Conservation (phyloP, 2,797 vertebrate species). For the Lutjanus argentimaculatus region DNA sequence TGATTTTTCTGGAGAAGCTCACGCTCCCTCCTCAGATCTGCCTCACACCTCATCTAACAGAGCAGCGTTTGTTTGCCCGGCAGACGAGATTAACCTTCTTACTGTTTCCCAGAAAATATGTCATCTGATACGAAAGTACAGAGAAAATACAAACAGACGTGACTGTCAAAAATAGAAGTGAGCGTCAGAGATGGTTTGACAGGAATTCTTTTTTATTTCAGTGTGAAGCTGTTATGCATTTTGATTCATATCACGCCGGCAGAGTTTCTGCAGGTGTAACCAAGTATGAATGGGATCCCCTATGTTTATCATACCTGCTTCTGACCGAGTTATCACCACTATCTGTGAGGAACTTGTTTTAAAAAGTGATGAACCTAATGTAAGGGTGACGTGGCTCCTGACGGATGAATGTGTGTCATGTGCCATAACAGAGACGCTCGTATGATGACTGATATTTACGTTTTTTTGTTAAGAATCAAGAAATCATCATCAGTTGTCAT, state of each 20-base stretch:
- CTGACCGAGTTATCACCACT: not conserved
- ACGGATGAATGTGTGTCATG: not conserved
- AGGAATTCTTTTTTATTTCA: not conserved
- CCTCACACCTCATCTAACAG: slow-evolving; percentile 34
- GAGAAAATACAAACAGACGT: slow-evolving; percentile 7
- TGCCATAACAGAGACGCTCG: not conserved
- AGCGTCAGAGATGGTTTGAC: not conserved
- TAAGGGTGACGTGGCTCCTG: not conserved
- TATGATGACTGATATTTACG: too few species aligned
- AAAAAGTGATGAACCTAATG: not conserved
- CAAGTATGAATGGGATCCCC: slow-evolving; percentile 24
- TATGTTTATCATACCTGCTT: not conserved
- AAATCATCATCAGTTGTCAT: too few species aligned
- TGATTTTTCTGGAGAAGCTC: slow-evolving; percentile 25
- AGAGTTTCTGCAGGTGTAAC: not conserved
- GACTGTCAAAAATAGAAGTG: not conserved
- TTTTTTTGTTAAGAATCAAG: too few species aligned
- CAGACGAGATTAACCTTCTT: slow-evolving; percentile 14
- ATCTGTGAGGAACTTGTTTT: not conserved
- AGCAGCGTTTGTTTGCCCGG: slow-evolving; percentile 9
- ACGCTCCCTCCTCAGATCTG: not conserved
- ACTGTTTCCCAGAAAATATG: not conserved
- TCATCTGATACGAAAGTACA: slow-evolving; percentile 11
- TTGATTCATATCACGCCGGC: not conserved
- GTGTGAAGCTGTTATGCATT: slow-evolving; percentile 4